Evolutionary conservation across 1,140 invertebrate genomes (phyloP), one percentile per base, ranked within the genome.

Genomic region (Micrasema longulum): DNA sequence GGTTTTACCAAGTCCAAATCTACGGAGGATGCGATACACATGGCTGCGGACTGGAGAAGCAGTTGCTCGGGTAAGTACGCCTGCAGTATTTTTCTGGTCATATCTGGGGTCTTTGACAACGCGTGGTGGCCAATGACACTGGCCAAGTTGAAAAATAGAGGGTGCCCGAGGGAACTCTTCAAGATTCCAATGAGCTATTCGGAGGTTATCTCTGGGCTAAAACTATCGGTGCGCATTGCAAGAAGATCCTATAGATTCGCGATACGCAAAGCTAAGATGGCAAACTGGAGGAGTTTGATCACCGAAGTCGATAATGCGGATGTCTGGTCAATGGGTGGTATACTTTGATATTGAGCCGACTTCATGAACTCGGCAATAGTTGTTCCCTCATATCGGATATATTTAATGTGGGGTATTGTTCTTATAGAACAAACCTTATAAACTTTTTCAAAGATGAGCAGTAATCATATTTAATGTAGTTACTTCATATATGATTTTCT

Each of bases 81-180:
- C 0, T 53, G 80, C n/a, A 76, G 68, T 0, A 72, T 83, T 0
- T 72, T 81, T 7, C 45, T 86, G 4, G 85, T 86, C 57, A 85
- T 86, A 9, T 77, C 78, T 4, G 84, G 83, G 0, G 84, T 84
- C 0, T 86, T 85, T 53, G 79, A 84, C 55, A 79, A 79, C 12
- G 76, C 78, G 0, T 80, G 80, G 78, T 85, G 82, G 82, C 79
- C 80, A 0, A 76, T 73, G 57, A 74, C 83, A 0, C 35, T 84
- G 0, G 0, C 72, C 0, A 78, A 78, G 36, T 52, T 80, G 0
- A 73, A 68, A 20, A 22, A 47, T 0, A 55, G 75, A 22, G 2
- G 66, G 0, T 78, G 79, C 14, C 77, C 76, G 10, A 26, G 14
- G 23, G 3, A 43, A 3, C 41, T 43, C 11, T 43, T 43, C 12